Evolutionary conservation across 1,140 invertebrate species (phyloP).

Genomic region (Bombus huntii): DNA sequence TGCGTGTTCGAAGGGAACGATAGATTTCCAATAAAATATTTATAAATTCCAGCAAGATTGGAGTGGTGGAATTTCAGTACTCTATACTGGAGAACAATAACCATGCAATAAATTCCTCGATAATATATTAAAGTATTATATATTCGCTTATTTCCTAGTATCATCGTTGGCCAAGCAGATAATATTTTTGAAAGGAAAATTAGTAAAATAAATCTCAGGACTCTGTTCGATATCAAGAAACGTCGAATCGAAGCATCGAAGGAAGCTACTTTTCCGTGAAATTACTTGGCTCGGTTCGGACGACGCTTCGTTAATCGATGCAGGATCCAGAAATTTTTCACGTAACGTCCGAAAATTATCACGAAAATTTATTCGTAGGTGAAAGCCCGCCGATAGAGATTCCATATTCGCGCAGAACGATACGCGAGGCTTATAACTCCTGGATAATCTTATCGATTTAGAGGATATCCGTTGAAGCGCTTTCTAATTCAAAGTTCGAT

Average conservation of each 20-base stretch:
- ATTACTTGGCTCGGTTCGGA: background rate
- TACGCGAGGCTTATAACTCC: conserved; percentile 20
- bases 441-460: conserved; percentile 42
- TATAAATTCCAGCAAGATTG: background rate
- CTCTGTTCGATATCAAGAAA: background rate
- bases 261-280: too few relatives aligned
- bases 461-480: conserved; percentile 24
- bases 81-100: background rate
- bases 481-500: conserved; percentile 44
- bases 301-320: background rate
- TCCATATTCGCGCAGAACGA: conserved; percentile 14
- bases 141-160: background rate
- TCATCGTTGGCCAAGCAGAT: background rate
- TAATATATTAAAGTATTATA: background rate
- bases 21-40: background rate
- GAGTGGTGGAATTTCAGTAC: background rate
- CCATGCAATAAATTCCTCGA: background rate
- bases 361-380: background rate
- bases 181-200: background rate
- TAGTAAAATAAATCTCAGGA: background rate
- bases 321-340: background rate
- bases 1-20: background rate
- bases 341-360: background rate
- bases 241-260: too few relatives aligned
- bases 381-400: background rate